phyloP scores from a whole-genome alignment of 2,797 vertebrate species.

The Nothura maculosa region DNA sequence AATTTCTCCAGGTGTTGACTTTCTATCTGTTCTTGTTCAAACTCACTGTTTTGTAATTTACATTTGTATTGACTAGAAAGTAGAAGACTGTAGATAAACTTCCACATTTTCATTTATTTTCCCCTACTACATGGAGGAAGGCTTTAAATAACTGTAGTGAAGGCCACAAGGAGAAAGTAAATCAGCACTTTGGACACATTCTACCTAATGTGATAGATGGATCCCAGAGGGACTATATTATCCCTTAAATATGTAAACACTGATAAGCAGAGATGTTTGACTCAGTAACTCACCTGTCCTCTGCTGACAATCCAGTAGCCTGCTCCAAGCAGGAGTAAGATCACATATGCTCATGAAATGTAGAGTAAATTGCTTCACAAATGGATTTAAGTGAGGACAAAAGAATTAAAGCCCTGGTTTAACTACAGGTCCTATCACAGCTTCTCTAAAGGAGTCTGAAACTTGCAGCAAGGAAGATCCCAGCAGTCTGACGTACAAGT shows the following conservation, averaged over 20 bases:
- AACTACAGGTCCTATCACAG: background rate
- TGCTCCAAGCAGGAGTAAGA: background rate
- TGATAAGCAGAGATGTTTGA: background rate
- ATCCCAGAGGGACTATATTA: background rate
- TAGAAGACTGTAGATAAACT: background rate
- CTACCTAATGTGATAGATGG: background rate
- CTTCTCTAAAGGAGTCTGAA: background rate
- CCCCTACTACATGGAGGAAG: background rate
- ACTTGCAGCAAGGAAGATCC: background rate
- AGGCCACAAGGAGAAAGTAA: background rate
- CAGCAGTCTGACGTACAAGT: rapidly evolving
- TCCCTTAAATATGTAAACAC: slow-evolving; percentile 15
- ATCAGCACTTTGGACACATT: background rate
- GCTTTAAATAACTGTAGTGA: background rate
- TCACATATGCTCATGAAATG: background rate
- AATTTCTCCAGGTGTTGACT: background rate
- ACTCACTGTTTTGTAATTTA: background rate
- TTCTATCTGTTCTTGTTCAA: background rate
- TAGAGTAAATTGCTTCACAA: background rate
- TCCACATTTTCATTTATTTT: background rate
- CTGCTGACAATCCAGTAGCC: background rate
- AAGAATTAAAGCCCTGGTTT: background rate
- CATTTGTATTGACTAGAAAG: background rate
- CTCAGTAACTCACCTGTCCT: background rate
- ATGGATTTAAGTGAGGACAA: background rate